Percentiles rank a stretch among this genome's conserved stretches.
These are phyloP conservation scores for Pyrrhura leucotis DNA, from an alignment of 2,797 vertebrate genomes.

Conservation along the genomic window DNA sequence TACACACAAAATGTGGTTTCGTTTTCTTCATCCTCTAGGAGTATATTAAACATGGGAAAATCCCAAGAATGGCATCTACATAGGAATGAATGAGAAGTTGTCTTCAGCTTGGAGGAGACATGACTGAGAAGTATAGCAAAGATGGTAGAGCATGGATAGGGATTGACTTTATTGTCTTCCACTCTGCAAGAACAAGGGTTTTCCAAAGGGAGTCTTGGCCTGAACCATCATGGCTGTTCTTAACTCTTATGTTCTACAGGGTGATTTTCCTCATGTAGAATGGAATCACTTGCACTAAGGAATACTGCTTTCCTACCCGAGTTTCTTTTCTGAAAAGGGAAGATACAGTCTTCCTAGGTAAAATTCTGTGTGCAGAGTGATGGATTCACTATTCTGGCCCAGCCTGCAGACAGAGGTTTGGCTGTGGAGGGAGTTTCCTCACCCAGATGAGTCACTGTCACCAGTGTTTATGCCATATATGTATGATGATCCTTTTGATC, in stretches of 20 bases:
- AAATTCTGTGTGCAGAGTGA: not conserved
- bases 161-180: not conserved
- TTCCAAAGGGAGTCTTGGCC: not conserved
- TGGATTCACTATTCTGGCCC: not conserved
- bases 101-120: not conserved
- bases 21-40: not conserved
- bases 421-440: not conserved
- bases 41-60: not conserved
- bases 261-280: not conserved
- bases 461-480: not conserved
- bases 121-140: not conserved
- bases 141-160: not conserved
- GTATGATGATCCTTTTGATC: slow-evolving; percentile 9
- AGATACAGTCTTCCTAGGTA: not conserved
- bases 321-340: not conserved
- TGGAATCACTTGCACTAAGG: not conserved
- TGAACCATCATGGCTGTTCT: not conserved
- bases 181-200: not conserved
- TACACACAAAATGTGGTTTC: not conserved
- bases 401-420: not conserved
- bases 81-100: not conserved
- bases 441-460: not conserved
- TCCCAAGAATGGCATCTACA: not conserved
- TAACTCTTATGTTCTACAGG: not conserved
- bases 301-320: not conserved